Conservation (phyloP, 2,797 vertebrate species). For the Amazona ochrocephala region DNA sequence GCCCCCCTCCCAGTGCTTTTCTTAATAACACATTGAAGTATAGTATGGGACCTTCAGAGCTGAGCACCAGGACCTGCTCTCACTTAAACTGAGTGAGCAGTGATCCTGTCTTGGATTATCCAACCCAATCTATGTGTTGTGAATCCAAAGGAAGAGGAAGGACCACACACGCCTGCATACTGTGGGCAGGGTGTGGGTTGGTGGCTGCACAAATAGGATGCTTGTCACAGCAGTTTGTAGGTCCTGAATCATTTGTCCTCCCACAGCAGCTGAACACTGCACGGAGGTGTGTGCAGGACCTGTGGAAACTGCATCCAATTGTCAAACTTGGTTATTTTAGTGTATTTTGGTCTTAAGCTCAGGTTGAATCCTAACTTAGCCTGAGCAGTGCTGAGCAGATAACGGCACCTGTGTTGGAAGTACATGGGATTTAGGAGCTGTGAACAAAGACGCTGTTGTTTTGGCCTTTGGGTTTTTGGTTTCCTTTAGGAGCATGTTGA, state of each 20-base stretch:
- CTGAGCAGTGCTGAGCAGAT: not conserved
- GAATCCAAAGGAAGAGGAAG: not conserved
- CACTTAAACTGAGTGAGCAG: not conserved
- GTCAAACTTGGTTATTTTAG: constrained; percentile 2
- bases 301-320: not conserved
- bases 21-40: not conserved
- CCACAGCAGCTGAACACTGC: accelerated
- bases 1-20: not conserved
- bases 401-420: not conserved
- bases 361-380: not conserved
- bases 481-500: not conserved
- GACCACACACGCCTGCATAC: accelerated
- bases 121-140: accelerated
- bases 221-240: not conserved
- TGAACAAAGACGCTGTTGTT: not conserved
- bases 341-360: not conserved
- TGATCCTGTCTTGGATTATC: not conserved
- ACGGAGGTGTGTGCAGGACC: not conserved
- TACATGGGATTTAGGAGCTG: accelerated
- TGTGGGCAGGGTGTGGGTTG: accelerated
- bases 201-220: not conserved
- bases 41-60: not conserved
- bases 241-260: not conserved
- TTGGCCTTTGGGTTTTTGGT: not conserved
- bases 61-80: not conserved